Evolutionary conservation across 2,888 invertebrate genomes (phyloP).

Genomic region (Acanthosepion esculentum): DNA sequence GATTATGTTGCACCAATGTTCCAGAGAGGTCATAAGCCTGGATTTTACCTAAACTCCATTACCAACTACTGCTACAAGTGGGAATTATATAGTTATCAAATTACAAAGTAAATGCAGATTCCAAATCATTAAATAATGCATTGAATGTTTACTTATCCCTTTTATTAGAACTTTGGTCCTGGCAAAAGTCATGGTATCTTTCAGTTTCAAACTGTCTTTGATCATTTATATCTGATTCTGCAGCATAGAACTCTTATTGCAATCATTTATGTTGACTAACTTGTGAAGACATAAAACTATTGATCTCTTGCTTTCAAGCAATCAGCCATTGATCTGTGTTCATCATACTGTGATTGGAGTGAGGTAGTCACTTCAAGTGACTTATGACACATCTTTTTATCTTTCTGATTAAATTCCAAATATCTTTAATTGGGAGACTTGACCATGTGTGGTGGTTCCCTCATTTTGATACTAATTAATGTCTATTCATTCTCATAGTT

Average conservation of each 20-base stretch:
- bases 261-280: background rate
- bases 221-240: background rate
- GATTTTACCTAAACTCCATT: too few species aligned
- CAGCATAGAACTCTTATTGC: background rate
- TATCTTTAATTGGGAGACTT: slow-evolving; percentile 2
- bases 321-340: slow-evolving; percentile 5
- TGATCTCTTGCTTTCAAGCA: background rate
- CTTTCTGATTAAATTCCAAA: background rate
- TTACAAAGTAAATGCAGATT: too few species aligned
- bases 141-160: too few species aligned
- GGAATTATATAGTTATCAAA: too few species aligned
- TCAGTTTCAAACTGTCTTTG: background rate
- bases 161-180: too few species aligned
- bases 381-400: too few species aligned
- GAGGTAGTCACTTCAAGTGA: background rate
- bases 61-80: too few species aligned
- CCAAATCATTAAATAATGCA: too few species aligned
- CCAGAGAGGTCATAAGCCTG: too few species aligned
- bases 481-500: background rate
- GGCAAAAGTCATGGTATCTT: too few species aligned
- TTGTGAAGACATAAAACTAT: background rate
- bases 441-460: background rate
- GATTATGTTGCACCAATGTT: too few species aligned
- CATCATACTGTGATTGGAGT: background rate
- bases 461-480: background rate